Conservation (phyloP, 2,888 invertebrate species). For the Amiota minor region DNA sequence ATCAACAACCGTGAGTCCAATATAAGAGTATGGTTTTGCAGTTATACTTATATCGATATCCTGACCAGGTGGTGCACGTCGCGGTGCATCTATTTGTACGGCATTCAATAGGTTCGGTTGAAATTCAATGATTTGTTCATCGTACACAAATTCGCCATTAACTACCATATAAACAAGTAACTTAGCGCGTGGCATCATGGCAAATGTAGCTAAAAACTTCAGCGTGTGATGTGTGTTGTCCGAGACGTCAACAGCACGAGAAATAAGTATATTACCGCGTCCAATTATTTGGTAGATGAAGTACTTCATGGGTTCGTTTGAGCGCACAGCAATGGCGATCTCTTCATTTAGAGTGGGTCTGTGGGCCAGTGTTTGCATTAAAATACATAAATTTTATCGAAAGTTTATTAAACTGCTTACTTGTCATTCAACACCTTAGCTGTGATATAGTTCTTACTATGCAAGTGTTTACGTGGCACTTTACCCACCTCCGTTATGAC, state of each 20-base stretch:
- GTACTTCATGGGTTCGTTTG: constrained; percentile 84
- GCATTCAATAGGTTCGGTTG: constrained; percentile 86
- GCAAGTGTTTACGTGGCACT: constrained; percentile 67
- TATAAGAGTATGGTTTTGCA: constrained; percentile 89
- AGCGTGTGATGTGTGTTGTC: constrained; percentile 67
- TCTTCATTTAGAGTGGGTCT: constrained; percentile 81
- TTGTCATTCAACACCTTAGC: constrained; percentile 76
- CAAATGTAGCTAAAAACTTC: constrained; percentile 81
- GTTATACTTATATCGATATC: constrained; percentile 85
- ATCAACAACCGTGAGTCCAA: constrained; percentile 92
- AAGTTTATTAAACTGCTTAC: constrained; percentile 61
- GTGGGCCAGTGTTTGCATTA: not conserved
- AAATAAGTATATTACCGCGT: constrained; percentile 87
- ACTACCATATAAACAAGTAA: constrained; percentile 86
- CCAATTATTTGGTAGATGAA: constrained; percentile 87
- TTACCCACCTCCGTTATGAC: constrained; percentile 75
- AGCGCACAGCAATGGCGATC: constrained; percentile 83
- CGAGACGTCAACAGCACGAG: constrained; percentile 81
- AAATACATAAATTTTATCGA: not conserved
- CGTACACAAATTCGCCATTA: constrained; percentile 87
- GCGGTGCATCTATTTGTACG: constrained; percentile 80
- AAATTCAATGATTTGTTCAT: constrained; percentile 88
- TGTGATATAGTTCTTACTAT: constrained; percentile 65
- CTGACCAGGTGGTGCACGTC: constrained; percentile 84
- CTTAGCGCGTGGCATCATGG: constrained; percentile 89